Evolutionary conservation across 1,140 invertebrate species (phyloP), one percentile per base, ranked within the genome.

Genomic region (Leptinotarsa undecemlineata): DNA sequence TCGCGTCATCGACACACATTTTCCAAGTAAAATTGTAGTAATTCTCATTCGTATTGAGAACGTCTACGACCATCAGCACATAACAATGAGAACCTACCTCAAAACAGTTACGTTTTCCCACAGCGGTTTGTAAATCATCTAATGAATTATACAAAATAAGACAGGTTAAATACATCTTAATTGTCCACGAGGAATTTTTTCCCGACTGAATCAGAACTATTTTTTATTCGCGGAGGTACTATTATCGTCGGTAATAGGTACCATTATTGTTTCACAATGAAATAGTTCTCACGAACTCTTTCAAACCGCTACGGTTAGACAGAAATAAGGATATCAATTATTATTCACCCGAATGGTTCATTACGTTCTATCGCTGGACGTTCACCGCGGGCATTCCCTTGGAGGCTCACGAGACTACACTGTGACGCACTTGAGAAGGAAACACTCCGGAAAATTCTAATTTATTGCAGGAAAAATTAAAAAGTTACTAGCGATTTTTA

Each of bases 61-160:
- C 51, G 51, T 57, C 51, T 57, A 57, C 51, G n/a, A 17, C 17
- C n/a, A n/a, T n/a, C n/a, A 15, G 51, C 51, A 15, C 51, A 57
- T 57, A 57, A 57, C 51, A 57, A 57, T 57, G 51, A 57, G n/a
- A 57, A 57, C 51, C 51, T 57, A 57, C 51, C 51, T 57, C 51
- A 57, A 57, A 57, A 57, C 51, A 57, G 51, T 57, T 57, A 57
- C 17, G 51, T 57, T 57, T 57, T 57, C 51, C 51, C 51, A 57
- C 51, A 57, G 51, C 51, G 51, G 51, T 57, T 57, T 57, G 51
- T 57, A 57, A 57, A 57, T 57, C 51, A 57, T 57, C 15, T 17
- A 57, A 57, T 57, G 8, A 57, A 57, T 57, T 57, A 57, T 19
- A 19, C 4, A 6, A 57, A 57, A 57, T 57, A 57, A 42, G 51